Percentiles rank a stretch among this genome's conserved stretches.
Evolutionary conservation across 2,113 vertebrate species (phyloP).

Genomic region (Colossoma macropomum): DNA sequence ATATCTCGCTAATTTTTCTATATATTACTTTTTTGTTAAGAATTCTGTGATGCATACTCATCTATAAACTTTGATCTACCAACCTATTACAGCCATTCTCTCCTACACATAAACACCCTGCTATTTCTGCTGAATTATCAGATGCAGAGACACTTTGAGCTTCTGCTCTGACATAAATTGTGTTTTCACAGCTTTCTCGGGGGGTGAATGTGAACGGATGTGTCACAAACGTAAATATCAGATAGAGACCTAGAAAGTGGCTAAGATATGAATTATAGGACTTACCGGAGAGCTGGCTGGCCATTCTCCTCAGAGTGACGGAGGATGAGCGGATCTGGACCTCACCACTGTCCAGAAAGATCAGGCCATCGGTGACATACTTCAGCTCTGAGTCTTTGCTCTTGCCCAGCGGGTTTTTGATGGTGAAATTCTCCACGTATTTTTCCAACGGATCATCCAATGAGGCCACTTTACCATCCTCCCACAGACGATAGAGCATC

Average conservation of each 20-base stretch:
- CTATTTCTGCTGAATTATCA: no score
- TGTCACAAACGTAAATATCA: neutral
- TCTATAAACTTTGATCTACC: no score
- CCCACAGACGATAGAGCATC: slow-evolving; percentile 93
- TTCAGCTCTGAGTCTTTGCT: slow-evolving; percentile 73
- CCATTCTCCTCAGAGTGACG: slow-evolving; percentile 88
- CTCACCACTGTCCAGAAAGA: slow-evolving; percentile 82
- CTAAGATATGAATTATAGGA: neutral
- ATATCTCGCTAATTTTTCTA: no score
- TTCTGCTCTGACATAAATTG: no score
- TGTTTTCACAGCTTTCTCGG: no score
- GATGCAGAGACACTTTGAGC: no score
- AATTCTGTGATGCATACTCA: no score
- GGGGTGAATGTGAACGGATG: neutral
- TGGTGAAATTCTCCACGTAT: slow-evolving; percentile 82
- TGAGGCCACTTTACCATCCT: slow-evolving; percentile 85
- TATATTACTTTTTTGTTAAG: no score
- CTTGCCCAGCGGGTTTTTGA: slow-evolving; percentile 87
- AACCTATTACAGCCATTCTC: no score
- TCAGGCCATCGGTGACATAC: slow-evolving; percentile 77
- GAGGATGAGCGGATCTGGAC: slow-evolving; percentile 77
- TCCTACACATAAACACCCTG: no score
- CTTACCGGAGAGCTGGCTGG: slow-evolving; percentile 83
- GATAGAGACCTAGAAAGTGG: no score
- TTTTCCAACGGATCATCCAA: slow-evolving; percentile 90